Evolutionary conservation across 2,797 vertebrate species (phyloP), one percentile per base, ranked within the genome.

Genomic region (Anguilla anguilla): DNA sequence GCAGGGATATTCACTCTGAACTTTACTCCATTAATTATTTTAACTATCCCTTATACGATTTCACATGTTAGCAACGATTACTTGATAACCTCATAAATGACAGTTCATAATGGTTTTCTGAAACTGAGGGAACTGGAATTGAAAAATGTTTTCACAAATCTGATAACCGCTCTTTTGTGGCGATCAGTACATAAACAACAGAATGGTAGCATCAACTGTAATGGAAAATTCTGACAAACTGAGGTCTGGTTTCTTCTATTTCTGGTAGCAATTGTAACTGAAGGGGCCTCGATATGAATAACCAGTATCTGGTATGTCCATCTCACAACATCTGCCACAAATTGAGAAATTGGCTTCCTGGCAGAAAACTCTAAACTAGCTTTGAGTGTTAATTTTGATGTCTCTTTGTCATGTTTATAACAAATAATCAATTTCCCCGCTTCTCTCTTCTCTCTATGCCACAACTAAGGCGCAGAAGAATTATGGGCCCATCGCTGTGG

Each of bases 381-480:
- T 72, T 55, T 19, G 53, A 43, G 61, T 0, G n/a, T 53, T 84
- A 15, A 53, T 55, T 87, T 61, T n/a, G 6, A 61, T n/a, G 82
- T 83, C 53, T 87, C 43, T 59, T 83, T 22, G 15, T 28, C 59
- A 84, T 55, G 17, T 85, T 84, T 55, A 53, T 28, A 87, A n/a
- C 10, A 51, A 35, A 46, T 55, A 69, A 69, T 35, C 39, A 59
- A 31, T 83, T 83, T 59, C 17, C 82, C 81, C 31, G 31, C 19
- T 9, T 67, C n/a, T 83, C 39, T 39, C 64, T 74, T 79, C 43
- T 46, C 43, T 83, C 10, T n/a, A 13, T 86, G 74, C 93, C 94
- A 95, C 93, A 95, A 92, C 92, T 94, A 88, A 93, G 89, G 90
- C 85, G 59, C 81, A 86, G 25, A 85, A 39, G 83, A 72, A 83